phyloP scores from a whole-genome alignment of 2,797 vertebrate genomes.

The Lepus townsendii region DNA sequence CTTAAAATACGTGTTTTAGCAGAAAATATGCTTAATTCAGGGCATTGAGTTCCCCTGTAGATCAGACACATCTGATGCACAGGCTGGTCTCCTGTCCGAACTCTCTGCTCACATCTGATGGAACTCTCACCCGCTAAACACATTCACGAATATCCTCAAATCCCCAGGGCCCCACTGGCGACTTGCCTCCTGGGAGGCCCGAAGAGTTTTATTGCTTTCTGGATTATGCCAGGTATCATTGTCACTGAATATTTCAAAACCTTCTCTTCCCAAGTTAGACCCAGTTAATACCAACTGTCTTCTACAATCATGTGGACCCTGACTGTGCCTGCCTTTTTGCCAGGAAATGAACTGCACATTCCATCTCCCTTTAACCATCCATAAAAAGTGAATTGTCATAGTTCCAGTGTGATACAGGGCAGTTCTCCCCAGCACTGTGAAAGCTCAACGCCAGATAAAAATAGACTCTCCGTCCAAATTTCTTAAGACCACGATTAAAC shows the following conservation, averaged over 20 bases:
- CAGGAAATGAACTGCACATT: constrained; percentile 78
- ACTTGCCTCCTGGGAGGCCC: constrained; percentile 17
- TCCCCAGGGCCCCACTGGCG: background rate
- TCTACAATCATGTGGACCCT: constrained; percentile 75
- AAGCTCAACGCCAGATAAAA: constrained; percentile 83
- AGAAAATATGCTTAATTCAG: constrained; percentile 53
- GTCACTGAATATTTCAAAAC: constrained; percentile 81
- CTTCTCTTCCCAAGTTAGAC: constrained; percentile 73
- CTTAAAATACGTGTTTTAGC: constrained; percentile 47
- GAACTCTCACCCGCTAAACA: background rate
- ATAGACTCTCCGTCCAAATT: constrained; percentile 82
- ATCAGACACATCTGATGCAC: background rate
- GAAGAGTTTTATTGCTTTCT: constrained; percentile 61
- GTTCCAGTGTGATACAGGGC: constrained; percentile 62
- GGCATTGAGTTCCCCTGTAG: background rate
- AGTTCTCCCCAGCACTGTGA: constrained; percentile 79
- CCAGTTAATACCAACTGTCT: constrained; percentile 74
- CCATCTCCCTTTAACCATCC: constrained; percentile 82
- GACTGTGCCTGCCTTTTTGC: constrained; percentile 80
- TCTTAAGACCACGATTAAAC: constrained; percentile 82
- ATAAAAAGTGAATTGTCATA: constrained; percentile 73
- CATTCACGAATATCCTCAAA: background rate
- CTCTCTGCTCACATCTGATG: background rate
- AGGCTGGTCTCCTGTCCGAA: constrained; percentile 31
- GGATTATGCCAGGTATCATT: constrained; percentile 69